phyloP scores from a whole-genome alignment of 2,113 vertebrate species.

The Condylura cristata region DNA sequence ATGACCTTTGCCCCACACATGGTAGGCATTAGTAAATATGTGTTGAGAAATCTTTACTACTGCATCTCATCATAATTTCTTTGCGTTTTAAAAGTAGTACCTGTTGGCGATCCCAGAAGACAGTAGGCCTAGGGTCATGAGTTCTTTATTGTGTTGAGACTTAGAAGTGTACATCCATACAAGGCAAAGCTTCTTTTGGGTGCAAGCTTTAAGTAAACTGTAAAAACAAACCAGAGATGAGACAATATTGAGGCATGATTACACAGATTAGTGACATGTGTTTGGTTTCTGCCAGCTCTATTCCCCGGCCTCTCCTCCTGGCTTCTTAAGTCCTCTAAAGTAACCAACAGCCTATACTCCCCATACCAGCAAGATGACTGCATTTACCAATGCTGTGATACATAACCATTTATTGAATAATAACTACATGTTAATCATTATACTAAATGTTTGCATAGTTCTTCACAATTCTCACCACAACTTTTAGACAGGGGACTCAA shows the following conservation, averaged over 20 bases:
- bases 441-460: neutral
- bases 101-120: neutral
- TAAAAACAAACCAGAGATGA: neutral
- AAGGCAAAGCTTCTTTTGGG: neutral
- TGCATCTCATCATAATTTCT: neutral
- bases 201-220: neutral
- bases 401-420: neutral
- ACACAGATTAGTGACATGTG: neutral
- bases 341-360: neutral
- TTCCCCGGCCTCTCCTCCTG: neutral
- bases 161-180: neutral
- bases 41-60: neutral
- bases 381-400: neutral
- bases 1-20: neutral
- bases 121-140: neutral
- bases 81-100: neutral
- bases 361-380: neutral
- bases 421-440: neutral
- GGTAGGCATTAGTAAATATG: neutral
- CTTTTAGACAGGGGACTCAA: neutral
- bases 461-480: neutral
- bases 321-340: neutral
- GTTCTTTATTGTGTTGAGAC: neutral
- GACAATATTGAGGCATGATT: neutral
- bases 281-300: neutral